A percentile compares a stretch with the other conserved stretches of the same genome.
Evolutionary conservation across 2,797 vertebrate species (phyloP).

Genomic region (Thamnophis elegans): DNA sequence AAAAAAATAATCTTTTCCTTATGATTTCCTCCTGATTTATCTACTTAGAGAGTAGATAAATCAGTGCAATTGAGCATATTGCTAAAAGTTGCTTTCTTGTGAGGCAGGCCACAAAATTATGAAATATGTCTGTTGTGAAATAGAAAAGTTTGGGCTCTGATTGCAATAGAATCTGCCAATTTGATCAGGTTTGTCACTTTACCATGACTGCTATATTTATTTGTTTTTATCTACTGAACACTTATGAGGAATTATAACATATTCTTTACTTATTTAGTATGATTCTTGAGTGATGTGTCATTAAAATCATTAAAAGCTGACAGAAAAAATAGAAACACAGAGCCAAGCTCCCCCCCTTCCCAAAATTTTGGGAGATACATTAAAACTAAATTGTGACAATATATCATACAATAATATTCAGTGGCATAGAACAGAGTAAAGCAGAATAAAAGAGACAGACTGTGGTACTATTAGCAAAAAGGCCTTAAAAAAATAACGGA

Average conservation of each 20-base stretch:
- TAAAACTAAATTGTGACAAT: not conserved
- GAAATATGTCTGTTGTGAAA: not conserved
- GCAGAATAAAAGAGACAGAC: not conserved
- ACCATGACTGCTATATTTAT: conserved; percentile 11
- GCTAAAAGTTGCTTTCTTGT: not conserved
- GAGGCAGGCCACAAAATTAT: not conserved
- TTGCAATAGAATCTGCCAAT: not conserved
- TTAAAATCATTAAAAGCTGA: not conserved
- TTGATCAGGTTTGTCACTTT: not conserved
- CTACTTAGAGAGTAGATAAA: not conserved
- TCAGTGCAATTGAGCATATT: not conserved
- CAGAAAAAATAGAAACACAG: not conserved
- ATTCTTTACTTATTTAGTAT: not conserved
- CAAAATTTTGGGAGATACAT: not conserved
- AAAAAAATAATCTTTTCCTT: too few relatives aligned
- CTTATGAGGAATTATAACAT: not conserved
- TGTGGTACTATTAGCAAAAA: not conserved
- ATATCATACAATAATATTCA: not conserved
- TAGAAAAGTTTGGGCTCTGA: not conserved
- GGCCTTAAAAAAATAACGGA: not conserved
- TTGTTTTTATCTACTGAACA: not conserved
- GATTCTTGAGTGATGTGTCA: not conserved
- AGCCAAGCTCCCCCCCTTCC: not conserved
- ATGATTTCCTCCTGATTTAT: not conserved
- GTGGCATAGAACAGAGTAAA: not conserved